phyloP scores from a whole-genome alignment of 1,140 invertebrate genomes.

The Calycopis cecrops region DNA sequence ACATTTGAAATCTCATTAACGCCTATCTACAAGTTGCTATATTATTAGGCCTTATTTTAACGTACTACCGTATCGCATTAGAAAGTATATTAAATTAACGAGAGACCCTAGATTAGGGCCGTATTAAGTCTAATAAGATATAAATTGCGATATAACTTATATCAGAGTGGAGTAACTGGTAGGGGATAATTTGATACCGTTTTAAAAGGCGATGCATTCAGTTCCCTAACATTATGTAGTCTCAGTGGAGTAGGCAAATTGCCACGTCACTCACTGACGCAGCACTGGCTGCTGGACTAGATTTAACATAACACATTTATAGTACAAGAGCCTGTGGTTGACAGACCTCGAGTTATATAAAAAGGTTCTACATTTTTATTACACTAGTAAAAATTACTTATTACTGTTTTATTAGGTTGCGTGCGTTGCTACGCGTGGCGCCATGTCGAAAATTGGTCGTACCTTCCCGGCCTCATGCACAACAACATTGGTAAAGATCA shows the following conservation, averaged over 20 bases:
- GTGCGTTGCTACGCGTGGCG: too few species aligned
- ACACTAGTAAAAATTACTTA: too few species aligned
- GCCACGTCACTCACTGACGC: not conserved
- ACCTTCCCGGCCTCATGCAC: too few species aligned
- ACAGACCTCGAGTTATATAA: too few species aligned
- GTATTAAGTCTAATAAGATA: slow-evolving; percentile 9
- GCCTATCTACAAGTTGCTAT: too few species aligned
- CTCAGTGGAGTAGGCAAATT: slow-evolving; percentile 1
- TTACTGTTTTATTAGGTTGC: too few species aligned
- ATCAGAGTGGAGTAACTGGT: slow-evolving; percentile 19
- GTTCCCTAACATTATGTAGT: slow-evolving; percentile 4
- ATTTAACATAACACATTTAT: not conserved
- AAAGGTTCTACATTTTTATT: too few species aligned
- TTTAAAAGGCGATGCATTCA: slow-evolving; percentile 1
- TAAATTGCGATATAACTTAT: slow-evolving; percentile 17
- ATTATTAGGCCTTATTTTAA: not conserved
- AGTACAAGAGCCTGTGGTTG: too few species aligned
- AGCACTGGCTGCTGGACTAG: not conserved
- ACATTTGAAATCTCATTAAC: too few species aligned
- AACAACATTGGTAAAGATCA: too few species aligned
- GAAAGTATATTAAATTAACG: slow-evolving; percentile 11
- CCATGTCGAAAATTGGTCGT: too few species aligned
- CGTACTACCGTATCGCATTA: not conserved
- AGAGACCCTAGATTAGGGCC: not conserved
- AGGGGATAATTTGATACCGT: slow-evolving; percentile 23